A percentile compares a stretch with the other conserved stretches of the same genome.
Conservation (phyloP, 2,113 vertebrate species). For the Brachyhypopomus occidentalis region DNA sequence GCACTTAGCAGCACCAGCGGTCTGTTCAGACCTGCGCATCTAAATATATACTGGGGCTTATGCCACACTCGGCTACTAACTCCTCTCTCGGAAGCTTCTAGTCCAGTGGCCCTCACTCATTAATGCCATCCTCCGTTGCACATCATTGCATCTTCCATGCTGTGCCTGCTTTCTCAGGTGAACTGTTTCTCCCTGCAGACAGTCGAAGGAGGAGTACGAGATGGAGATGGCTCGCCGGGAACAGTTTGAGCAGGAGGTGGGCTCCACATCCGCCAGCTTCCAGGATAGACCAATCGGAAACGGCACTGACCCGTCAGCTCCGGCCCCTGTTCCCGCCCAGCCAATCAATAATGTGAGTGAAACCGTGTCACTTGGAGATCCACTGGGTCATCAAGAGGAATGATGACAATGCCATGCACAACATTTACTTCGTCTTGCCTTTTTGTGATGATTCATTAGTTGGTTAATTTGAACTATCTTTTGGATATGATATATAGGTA, state of each 20-base stretch:
- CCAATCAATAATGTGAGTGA: slow-evolving; percentile 47
- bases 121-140: neutral
- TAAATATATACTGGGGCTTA: neutral
- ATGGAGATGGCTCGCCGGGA: slow-evolving; percentile 71
- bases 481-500: too few species aligned
- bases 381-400: neutral
- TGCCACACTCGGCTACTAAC: neutral
- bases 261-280: slow-evolving; percentile 66
- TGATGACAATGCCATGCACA: neutral
- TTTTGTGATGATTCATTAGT: neutral
- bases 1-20: neutral
- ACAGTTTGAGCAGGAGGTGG: slow-evolving; percentile 57
- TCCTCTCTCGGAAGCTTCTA: neutral
- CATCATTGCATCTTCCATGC: neutral
- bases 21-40: neutral
- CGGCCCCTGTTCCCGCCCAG: slow-evolving; percentile 38
- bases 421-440: too few species aligned
- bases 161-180: neutral
- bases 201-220: slow-evolving; percentile 96
- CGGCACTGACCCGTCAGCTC: slow-evolving; percentile 32
- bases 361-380: slow-evolving; percentile 51
- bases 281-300: slow-evolving; percentile 55
- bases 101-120: neutral
- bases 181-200: slow-evolving; percentile 72
- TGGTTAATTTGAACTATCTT: too few species aligned